Conservation (phyloP, 1,140 invertebrate species). For the Neodiprion fabricii region DNA sequence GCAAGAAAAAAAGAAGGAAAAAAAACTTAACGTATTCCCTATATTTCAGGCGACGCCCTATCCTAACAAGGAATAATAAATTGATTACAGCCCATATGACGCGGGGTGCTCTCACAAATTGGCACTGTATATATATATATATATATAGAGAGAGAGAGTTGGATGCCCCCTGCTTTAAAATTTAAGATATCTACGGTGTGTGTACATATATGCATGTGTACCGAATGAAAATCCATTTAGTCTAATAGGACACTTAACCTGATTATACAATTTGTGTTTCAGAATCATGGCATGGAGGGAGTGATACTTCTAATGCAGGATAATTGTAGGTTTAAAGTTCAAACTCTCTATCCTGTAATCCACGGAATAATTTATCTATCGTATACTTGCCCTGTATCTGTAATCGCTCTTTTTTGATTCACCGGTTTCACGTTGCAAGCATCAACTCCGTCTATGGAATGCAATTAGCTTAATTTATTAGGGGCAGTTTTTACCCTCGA, state of each 20-base stretch:
- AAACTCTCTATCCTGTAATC: not conserved
- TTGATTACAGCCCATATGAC: not conserved
- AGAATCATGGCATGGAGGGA: not conserved
- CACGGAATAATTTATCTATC: not conserved
- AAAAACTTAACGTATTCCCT: no score
- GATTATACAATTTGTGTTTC: not conserved
- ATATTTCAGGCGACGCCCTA: not conserved
- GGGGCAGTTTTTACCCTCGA: no score
- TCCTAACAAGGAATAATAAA: not conserved
- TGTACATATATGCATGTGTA: not conserved
- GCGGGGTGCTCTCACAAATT: not conserved
- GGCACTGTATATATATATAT: not conserved
- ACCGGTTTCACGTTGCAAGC: not conserved
- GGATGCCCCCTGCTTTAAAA: not conserved
- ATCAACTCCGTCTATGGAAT: not conserved
- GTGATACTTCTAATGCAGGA: not conserved
- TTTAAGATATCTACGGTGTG: not conserved
- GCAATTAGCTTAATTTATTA: not conserved
- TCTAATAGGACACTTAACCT: not conserved
- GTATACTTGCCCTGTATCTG: not conserved
- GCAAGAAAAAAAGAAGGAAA: no score
- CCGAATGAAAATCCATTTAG: not conserved
- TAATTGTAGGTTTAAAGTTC: conserved; percentile 6
- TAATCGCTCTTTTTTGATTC: not conserved
- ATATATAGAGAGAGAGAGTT: not conserved